phyloP scores from a whole-genome alignment of 1,140 invertebrate genomes.

The Zaprionus capensis region DNA sequence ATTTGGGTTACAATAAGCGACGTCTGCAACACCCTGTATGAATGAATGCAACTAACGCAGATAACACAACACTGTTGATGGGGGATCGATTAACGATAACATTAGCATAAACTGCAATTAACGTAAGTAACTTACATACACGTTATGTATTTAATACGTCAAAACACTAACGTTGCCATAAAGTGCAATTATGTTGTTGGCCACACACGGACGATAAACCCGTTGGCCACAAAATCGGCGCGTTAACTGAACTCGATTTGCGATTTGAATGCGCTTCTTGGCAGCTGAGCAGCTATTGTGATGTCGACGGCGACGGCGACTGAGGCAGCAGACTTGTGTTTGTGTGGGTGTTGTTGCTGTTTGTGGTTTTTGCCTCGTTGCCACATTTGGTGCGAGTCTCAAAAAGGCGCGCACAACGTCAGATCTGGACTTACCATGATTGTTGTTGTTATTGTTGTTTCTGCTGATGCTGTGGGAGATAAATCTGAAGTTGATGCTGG shows the following conservation, averaged over 20 bases:
- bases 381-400: conserved; percentile 36
- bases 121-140: background rate
- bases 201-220: conserved; percentile 15
- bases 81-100: background rate
- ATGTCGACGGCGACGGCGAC: background rate
- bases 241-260: conserved; percentile 46
- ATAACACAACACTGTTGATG: conserved; percentile 1
- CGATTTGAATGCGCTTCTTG: conserved; percentile 27
- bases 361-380: conserved; percentile 18
- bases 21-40: conserved; percentile 12
- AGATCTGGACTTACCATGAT: conserved; percentile 40
- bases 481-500: conserved; percentile 24
- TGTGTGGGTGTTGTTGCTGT: conserved; percentile 38
- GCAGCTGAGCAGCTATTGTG: conserved; percentile 7
- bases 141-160: background rate
- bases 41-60: background rate
- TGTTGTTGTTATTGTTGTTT: conserved; percentile 18
- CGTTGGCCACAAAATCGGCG: conserved; percentile 39
- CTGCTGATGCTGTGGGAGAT: conserved; percentile 26
- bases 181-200: conserved; percentile 7
- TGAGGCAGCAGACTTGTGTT: background rate
- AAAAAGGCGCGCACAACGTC: conserved; percentile 49
- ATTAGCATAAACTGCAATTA: background rate
- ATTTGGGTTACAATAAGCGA: conserved; percentile 7
- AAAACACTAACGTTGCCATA: conserved; percentile 8